phyloP scores from a whole-genome alignment of 2,113 vertebrate genomes.

The Bostrychus sinensis region DNA sequence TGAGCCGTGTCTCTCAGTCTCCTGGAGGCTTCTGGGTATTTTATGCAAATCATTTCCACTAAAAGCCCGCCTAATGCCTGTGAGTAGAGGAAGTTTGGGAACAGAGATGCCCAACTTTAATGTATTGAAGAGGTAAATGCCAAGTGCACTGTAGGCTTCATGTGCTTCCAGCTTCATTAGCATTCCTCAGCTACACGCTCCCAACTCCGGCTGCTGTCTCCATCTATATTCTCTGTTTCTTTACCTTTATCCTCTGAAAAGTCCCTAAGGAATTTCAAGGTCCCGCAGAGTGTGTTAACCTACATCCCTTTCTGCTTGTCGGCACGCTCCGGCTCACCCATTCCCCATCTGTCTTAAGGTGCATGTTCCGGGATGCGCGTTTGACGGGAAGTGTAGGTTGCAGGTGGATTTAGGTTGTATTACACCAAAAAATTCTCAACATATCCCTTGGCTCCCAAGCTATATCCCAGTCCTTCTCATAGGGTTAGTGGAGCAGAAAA shows the following conservation, averaged over 20 bases:
- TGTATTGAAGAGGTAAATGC: conserved; percentile 13
- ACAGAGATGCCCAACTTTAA: not conserved
- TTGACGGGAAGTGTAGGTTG: conserved; percentile 12
- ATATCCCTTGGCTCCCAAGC: conserved; percentile 10
- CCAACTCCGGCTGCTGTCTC: conserved; percentile 11
- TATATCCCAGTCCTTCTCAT: conserved; percentile 6
- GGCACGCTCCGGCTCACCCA: conserved; percentile 10
- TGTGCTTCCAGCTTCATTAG: conserved; percentile 13
- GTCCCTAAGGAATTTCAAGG: conserved; percentile 30
- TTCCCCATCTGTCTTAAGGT: conserved; percentile 17
- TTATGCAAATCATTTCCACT: conserved; percentile 7
- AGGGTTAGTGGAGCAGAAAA: conserved; percentile 37
- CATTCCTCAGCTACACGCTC: conserved; percentile 10
- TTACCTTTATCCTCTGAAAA: conserved; percentile 19
- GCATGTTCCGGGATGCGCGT: conserved; percentile 7
- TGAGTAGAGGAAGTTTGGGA: conserved; percentile 12
- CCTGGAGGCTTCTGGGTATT: conserved; percentile 1
- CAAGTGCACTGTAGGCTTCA: not conserved
- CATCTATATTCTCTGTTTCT: conserved; percentile 2
- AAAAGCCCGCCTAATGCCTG: conserved; percentile 1
- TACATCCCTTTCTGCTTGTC: conserved; percentile 22
- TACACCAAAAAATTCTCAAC: conserved; percentile 12
- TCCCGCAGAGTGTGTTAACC: conserved; percentile 36
- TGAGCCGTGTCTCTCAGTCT: not conserved
- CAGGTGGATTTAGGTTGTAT: conserved; percentile 5